These are phyloP conservation scores for Poecilia picta DNA, from an alignment of 2,797 vertebrate genomes.

Conservation along the genomic window DNA sequence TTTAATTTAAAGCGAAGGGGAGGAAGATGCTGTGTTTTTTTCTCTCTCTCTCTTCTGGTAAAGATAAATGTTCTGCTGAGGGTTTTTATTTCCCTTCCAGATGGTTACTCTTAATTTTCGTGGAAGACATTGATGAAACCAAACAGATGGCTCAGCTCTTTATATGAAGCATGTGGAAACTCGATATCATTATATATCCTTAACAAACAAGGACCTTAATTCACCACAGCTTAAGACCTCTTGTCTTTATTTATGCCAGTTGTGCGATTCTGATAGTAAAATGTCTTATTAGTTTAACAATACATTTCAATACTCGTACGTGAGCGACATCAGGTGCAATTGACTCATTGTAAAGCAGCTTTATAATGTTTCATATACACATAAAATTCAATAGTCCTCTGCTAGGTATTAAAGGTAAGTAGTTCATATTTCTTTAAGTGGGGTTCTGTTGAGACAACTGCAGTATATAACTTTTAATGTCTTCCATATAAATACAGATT, in stretches of 20 bases:
- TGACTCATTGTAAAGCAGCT: not conserved
- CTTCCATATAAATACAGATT: not conserved
- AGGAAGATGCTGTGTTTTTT: not conserved
- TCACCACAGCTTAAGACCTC: conserved; percentile 21
- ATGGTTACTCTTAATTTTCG: conserved; percentile 54
- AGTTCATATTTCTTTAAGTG: not conserved
- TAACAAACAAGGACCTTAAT: conserved; percentile 6
- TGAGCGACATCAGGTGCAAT: not conserved
- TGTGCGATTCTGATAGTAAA: not conserved
- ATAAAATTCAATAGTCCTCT: not conserved
- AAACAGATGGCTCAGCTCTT: conserved; percentile 56
- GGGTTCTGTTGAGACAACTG: not conserved
- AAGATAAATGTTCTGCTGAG: conserved; percentile 54
- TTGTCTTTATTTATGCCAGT: not conserved
- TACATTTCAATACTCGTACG: not conserved
- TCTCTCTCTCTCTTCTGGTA: conserved; percentile 33
- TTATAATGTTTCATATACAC: not conserved
- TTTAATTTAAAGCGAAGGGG: not conserved
- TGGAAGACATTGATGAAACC: conserved; percentile 39
- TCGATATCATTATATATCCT: conserved; percentile 13
- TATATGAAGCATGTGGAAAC: conserved; percentile 25
- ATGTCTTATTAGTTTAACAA: not conserved
- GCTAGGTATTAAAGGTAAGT: not conserved
- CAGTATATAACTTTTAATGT: not conserved
- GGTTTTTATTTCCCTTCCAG: conserved; percentile 53